Evolutionary conservation across 2,797 vertebrate species (phyloP).

Genomic region (Eospalax fontanierii): DNA sequence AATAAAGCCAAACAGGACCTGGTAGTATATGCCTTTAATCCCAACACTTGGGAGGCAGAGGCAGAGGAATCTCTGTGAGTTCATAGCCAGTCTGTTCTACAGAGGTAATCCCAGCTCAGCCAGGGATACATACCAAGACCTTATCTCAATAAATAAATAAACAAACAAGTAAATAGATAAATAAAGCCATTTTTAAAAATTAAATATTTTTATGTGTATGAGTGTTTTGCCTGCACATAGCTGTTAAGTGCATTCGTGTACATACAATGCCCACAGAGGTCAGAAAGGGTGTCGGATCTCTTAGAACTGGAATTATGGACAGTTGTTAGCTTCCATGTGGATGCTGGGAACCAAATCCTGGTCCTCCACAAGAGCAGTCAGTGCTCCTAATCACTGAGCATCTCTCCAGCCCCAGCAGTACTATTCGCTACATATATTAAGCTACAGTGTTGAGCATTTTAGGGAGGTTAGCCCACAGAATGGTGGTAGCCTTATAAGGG

Average conservation of each 20-base stretch:
- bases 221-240: too few relatives aligned
- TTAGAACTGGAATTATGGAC: too few relatives aligned
- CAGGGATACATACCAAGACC: background rate
- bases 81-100: background rate
- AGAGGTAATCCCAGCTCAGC: background rate
- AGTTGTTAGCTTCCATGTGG: too few relatives aligned
- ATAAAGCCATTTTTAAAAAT: too few relatives aligned
- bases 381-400: too few relatives aligned
- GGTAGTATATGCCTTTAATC: background rate
- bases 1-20: background rate
- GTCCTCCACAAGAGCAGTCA: too few relatives aligned
- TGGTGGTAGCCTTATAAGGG: background rate
- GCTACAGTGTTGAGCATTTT: background rate
- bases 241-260: too few relatives aligned
- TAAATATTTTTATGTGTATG: background rate
- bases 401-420: too few relatives aligned
- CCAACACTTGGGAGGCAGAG: background rate
- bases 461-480: background rate
- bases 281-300: too few relatives aligned
- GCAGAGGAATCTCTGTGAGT: background rate
- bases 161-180: background rate
- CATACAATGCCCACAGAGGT: too few relatives aligned
- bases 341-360: too few relatives aligned
- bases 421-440: background rate
- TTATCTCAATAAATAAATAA: background rate